These are phyloP conservation scores for Ammodramus savannarum DNA, from an alignment of 2,113 vertebrate genomes.

Conservation along the genomic window DNA sequence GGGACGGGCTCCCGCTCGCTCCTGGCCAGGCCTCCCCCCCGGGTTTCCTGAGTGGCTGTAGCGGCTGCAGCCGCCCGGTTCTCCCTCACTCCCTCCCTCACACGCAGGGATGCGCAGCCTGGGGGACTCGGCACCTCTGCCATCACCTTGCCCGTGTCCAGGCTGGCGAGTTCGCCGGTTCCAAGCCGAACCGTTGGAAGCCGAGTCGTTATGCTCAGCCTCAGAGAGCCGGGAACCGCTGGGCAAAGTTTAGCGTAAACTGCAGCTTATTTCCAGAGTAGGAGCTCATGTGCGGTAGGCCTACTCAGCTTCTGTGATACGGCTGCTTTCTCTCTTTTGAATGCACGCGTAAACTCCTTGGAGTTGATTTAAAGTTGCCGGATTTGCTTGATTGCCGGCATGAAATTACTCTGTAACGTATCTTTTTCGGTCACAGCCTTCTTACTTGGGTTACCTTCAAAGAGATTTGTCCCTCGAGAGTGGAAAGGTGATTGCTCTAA, in stretches of 20 bases:
- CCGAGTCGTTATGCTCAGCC: fast-evolving
- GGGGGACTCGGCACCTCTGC: not conserved
- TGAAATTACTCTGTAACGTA: not conserved
- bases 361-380: not conserved
- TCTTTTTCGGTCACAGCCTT: not conserved
- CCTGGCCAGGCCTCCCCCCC: too few relatives aligned
- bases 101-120: not conserved
- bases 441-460: not conserved
- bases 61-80: not conserved
- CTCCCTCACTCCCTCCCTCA: too few relatives aligned
- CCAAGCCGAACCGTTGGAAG: fast-evolving
- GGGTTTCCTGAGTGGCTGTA: not conserved
- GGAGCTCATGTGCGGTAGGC: not conserved
- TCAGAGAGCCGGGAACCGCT: not conserved
- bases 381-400: not conserved
- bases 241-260: not conserved
- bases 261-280: not conserved
- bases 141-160: not conserved
- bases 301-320: not conserved
- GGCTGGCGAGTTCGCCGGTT: not conserved
- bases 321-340: not conserved
- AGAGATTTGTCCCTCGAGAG: not conserved
- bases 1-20: not conserved
- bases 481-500: not conserved
- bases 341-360: not conserved